These are phyloP conservation scores for Macrocentrus cingulum DNA, from an alignment of 1,140 invertebrate genomes.

Conservation along the genomic window DNA sequence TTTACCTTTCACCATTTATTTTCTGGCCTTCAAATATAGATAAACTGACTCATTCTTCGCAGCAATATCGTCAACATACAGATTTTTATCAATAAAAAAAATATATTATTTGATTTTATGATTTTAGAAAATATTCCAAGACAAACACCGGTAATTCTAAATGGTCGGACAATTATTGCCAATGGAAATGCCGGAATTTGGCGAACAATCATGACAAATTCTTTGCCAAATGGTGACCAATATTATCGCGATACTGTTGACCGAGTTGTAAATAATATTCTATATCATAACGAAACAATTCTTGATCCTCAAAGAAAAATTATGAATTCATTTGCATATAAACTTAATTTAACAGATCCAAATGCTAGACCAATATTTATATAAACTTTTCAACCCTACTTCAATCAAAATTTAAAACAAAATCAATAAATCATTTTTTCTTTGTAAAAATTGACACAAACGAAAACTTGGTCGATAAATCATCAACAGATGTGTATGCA, in stretches of 20 bases:
- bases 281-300: slow-evolving; percentile 31
- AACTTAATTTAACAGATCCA: slow-evolving; percentile 31
- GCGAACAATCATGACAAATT: slow-evolving; percentile 25
- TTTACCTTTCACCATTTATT: no score
- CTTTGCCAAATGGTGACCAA: slow-evolving; percentile 25
- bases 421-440: no score
- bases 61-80: no score
- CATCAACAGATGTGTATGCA: no score
- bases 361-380: slow-evolving; percentile 27
- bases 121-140: no score
- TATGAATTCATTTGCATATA: slow-evolving; percentile 24
- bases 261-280: slow-evolving; percentile 18
- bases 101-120: background rate
- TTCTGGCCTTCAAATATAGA: no score
- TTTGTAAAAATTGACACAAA: no score
- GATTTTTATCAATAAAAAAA: background rate
- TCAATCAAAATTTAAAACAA: no score
- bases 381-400: no score
- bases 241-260: slow-evolving; percentile 31
- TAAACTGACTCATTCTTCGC: no score
- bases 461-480: no score
- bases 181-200: slow-evolving; percentile 14
- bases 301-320: slow-evolving; percentile 25
- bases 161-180: slow-evolving; percentile 18
- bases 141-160: no score